Conservation (phyloP, 2,888 invertebrate species). For the Halocaridina rubra region DNA sequence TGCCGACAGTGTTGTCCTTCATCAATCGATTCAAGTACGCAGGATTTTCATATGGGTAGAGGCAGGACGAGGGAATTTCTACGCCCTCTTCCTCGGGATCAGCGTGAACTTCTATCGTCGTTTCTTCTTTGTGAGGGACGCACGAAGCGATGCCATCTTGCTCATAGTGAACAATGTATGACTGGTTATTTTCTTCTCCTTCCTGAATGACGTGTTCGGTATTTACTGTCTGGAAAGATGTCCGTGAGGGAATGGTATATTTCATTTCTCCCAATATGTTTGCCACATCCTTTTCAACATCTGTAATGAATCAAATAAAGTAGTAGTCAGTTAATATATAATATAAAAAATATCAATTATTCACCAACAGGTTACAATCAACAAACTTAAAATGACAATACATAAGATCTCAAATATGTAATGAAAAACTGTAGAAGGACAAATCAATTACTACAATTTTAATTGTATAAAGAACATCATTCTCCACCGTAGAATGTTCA, state of each 20-base stretch:
- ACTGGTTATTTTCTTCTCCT: background rate
- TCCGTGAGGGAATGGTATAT: background rate
- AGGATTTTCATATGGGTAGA: constrained; percentile 22
- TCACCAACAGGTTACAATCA: no score
- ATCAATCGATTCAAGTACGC: constrained; percentile 25
- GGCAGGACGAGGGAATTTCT: constrained; percentile 22
- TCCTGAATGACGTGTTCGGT: background rate
- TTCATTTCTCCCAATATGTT: constrained; percentile 16
- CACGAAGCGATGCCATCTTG: background rate
- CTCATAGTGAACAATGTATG: background rate
- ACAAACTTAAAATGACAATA: no score
- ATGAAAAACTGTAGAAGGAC: no score
- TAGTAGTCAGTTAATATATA: no score
- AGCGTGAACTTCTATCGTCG: background rate
- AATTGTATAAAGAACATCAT: no score
- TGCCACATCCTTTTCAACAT: constrained; percentile 1
- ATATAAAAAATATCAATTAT: no score
- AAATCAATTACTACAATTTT: no score
- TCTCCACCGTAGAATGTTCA: no score
- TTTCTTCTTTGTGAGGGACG: background rate
- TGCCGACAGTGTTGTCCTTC: constrained; percentile 31
- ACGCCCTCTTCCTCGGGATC: background rate
- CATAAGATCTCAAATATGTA: no score
- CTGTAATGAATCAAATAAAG: no score
- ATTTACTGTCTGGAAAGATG: background rate